Base-by-base conservation (phyloP, 2,797 vertebrate genomes). In the Limosa lapponica region DNA sequence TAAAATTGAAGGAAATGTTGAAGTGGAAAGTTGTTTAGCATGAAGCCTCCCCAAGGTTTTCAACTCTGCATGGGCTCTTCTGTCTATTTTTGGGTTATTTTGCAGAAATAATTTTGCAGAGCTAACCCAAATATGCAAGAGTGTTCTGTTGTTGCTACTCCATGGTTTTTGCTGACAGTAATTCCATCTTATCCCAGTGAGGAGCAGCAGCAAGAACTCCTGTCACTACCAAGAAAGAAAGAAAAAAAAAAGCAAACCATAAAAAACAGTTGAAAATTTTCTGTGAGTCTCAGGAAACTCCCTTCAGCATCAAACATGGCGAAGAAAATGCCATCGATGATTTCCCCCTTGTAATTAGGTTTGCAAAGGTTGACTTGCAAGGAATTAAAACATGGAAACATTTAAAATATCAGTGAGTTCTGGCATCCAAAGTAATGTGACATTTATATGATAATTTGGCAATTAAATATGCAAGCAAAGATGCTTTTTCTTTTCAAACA, bases 371-470 rank as follows among this genome's bases (percentile, higher is more conserved):
- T 96, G 90, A 82, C 87, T 96, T 87, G 78, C 61, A 90, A 92
- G 87, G 87, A 95, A 96, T 91, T 87, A 95, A 89, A 96, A 89
- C 80, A 84, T 15, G 62, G 77, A 82, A 93, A 87, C 84, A 74
- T 89, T 96, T 87, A n/a, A 95, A 96, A 87, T 89, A 96, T 52
- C 90, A 92, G 87, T n/a, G 89, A 94, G 91, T 67, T 96, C 90
- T 91, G 87, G 78, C 75, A 81, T 44, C 82, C 61, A 41, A 61
- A 91, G 84, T 95, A 92, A 92, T 71, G 71, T 92, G 95, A 96
- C 95, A 95, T 96, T 97, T 96, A 80, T 85, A 92, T 93, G 93
- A 82, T 97, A 94, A 97, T 97, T 94, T 83, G 52, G 74, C 65
- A 94, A 94, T 95, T 95, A 93, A 93, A 89, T 65, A 93, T 82